Conservation (phyloP, 2,797 vertebrate genomes). For the Darevskia mixta region DNA sequence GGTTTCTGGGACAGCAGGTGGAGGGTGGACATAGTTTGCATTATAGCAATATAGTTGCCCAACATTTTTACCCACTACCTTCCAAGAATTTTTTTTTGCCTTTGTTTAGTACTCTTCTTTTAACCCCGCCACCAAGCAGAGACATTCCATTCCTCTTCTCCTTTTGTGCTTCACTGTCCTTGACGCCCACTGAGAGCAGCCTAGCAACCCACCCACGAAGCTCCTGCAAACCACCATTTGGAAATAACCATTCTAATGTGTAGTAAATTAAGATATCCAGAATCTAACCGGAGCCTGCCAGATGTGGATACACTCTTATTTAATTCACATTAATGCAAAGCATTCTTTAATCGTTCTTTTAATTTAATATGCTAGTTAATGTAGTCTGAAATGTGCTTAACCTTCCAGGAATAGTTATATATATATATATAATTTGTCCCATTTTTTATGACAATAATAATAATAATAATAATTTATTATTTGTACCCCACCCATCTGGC, state of each 20-base stretch:
- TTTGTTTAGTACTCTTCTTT: neutral
- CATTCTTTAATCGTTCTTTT: neutral
- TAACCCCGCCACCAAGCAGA: neutral
- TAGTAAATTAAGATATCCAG: neutral
- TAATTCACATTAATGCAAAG: neutral
- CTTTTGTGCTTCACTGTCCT: conserved; percentile 13
- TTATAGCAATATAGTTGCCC: neutral
- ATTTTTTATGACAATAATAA: neutral
- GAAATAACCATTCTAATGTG: neutral
- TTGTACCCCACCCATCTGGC: too few relatives aligned
- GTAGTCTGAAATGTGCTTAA: too few relatives aligned
- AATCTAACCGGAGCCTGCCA: neutral
- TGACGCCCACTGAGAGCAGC: conserved; percentile 11
- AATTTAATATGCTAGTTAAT: neutral
- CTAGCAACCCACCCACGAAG: conserved; percentile 28
- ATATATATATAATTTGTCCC: neutral
- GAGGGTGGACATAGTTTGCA: neutral
- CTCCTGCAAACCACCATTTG: neutral
- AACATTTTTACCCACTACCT: neutral
- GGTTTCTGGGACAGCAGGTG: neutral
- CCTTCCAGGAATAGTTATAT: neutral
- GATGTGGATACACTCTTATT: neutral
- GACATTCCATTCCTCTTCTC: neutral
- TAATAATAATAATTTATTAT: too few relatives aligned
- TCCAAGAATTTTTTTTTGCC: neutral